Conservation (phyloP, 2,888 invertebrate genomes). For the Tinea trinotella region DNA sequence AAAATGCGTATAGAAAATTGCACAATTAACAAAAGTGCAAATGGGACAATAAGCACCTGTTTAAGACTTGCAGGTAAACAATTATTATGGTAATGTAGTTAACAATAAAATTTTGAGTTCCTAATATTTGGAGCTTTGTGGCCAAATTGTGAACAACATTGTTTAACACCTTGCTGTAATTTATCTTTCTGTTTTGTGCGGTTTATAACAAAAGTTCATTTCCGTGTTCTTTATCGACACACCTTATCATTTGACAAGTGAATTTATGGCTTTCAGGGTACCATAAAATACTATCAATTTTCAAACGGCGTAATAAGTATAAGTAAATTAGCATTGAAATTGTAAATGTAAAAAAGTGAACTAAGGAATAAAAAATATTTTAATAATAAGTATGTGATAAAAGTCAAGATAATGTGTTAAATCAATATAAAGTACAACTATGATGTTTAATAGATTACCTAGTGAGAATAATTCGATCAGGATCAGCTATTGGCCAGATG, state of each 20-base stretch:
- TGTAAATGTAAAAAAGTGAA: background rate
- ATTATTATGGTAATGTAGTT: constrained; percentile 62
- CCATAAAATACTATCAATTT: constrained; percentile 6
- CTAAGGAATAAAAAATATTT: no score
- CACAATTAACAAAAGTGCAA: constrained; percentile 10
- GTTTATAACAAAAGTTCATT: constrained; percentile 62
- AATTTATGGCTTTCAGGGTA: constrained; percentile 43
- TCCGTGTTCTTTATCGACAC: constrained; percentile 63
- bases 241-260: constrained; percentile 53
- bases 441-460: background rate
- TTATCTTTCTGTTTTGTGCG: constrained; percentile 57
- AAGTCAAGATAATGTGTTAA: background rate
- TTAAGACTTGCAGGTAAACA: constrained; percentile 54
- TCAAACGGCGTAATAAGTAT: constrained; percentile 2
- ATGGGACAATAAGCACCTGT: constrained; percentile 51
- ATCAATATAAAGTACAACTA: constrained; percentile 1
- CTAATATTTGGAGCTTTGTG: constrained; percentile 63
- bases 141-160: constrained; percentile 44
- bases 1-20: constrained; percentile 21
- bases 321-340: constrained; percentile 1
- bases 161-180: constrained; percentile 62
- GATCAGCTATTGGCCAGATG: constrained; percentile 53
- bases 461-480: constrained; percentile 1
- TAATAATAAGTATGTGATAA: no score
- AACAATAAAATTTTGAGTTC: constrained; percentile 50